Base-by-base conservation (phyloP, 2,888 invertebrate species). In the Thymelicus acteon region DNA sequence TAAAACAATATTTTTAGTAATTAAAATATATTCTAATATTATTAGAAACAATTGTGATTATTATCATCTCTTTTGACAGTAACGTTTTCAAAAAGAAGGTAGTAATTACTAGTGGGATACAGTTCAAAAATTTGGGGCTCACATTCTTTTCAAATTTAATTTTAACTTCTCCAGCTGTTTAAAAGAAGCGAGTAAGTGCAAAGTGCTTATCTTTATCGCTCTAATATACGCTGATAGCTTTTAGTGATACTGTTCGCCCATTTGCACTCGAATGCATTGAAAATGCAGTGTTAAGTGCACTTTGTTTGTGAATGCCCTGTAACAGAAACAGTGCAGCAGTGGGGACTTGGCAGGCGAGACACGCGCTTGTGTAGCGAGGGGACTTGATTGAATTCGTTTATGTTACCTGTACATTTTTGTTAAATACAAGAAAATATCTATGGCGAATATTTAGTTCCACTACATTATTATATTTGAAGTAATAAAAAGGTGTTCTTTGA, bases 161-260 rank as follows among this genome's bases (percentile, higher is more conserved):
- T 62, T 37, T 49, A 31, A 31, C 31, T 12, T 12, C 19, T 44
- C 19, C 13, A 47, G 48, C 48, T 31, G 52, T 61, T 24, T 61
- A 67, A 68, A 68, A 52, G 40, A 58, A 48, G 31, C 24, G 15
- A 47, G 54, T 31, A 31, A 61, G 61, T 67, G 49, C 52, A 44
- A 54, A 67, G 61, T 68, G 54, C 68, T 62, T 68, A 68, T 62
- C 61, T 62, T 47, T 68, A 68, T 68, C 68, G 68, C n/a, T 57
- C 47, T 68, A 68, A 68, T 68, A 68, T 54, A 68, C 68, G 54
- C 24, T 68, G 68, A 68, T 68, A 68, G 68, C 68, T 68, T 44
- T 62, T 54, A 62, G 62, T 54, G 68, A 68, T 68, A 68, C 61
- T 57, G 68, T 68, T 68, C 61, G 47, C 68, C 68, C 68, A 62